Evolutionary conservation across 2,888 invertebrate genomes (phyloP), one percentile per base, ranked within the genome.

Genomic region (Electrophaes corylata): DNA sequence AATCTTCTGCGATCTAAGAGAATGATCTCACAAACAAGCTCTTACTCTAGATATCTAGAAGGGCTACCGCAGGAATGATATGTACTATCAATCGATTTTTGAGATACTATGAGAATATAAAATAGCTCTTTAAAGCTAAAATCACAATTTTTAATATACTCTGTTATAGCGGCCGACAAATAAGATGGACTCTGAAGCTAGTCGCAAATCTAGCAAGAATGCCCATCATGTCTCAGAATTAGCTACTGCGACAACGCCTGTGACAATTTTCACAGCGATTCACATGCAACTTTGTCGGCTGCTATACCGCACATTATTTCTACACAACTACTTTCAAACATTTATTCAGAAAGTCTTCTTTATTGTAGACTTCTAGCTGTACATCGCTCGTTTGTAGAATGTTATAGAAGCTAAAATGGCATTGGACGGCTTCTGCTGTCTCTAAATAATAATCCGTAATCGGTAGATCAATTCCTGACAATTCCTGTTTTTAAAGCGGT

Each of bases 361-460:
- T 19, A 10, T 18, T 39, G 8, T 19, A 11, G n/a, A 12, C n/a
- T 12, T 47, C 12, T 20, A 43, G 6, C 16, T 23, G 12, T 19
- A 33, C 18, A 18, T 16, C 14, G 14, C 31, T 29, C 10, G 26
- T 29, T n/a, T 20, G n/a, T 50, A 14, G 11, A 16, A 1, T 50
- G 52, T 20, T 23, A 53, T 31, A 3, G 56, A 67, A 63, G 57
- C 60, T 64, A 58, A 62, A 54, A 66, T 69, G 69, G 73, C 71
- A 67, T 67, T 73, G 73, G 72, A 75, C 70, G 73, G 72, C 65
- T 70, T 55, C 47, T 55, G 41, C 54, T 55, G 41, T 43, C 31
- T 43, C 37, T 19, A 12, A 50, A 40, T 10, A 49, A n/a, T 46
- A 41, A 52, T 41, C 11, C 10, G 11, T 14, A 43, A 3, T 20